phyloP scores from a whole-genome alignment of 2,888 invertebrate species.

The Augiades crinisus region DNA sequence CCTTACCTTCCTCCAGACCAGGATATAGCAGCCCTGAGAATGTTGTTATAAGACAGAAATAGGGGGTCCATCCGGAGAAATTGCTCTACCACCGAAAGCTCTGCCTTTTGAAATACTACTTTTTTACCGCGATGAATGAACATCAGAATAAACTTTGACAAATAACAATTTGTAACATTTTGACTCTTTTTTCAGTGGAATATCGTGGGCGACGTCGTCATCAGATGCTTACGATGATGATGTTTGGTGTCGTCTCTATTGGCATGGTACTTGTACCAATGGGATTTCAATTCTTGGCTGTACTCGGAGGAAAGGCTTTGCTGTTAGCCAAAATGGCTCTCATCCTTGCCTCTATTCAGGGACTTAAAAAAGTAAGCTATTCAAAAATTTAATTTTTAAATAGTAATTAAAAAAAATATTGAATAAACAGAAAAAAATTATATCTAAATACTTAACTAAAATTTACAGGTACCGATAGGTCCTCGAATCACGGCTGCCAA shows the following conservation, averaged over 20 bases:
- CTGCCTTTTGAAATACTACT: too few species aligned
- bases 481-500: slow-evolving; percentile 92
- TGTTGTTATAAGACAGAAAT: too few species aligned
- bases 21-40: too few species aligned
- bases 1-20: too few species aligned
- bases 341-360: slow-evolving; percentile 89
- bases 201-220: slow-evolving; percentile 83
- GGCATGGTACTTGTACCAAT: slow-evolving; percentile 89
- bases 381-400: neutral
- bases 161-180: too few species aligned
- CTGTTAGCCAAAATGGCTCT: slow-evolving; percentile 91
- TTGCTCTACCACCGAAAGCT: too few species aligned
- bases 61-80: too few species aligned
- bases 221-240: slow-evolving; percentile 88
- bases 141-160: too few species aligned
- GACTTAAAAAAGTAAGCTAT: slow-evolving; percentile 84
- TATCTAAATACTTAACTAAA: too few species aligned
- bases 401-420: too few species aligned
- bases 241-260: slow-evolving; percentile 89
- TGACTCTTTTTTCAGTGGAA: slow-evolving; percentile 56
- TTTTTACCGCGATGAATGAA: too few species aligned
- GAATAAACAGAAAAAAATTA: too few species aligned
- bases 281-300: slow-evolving; percentile 92
- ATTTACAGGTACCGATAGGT: slow-evolving; percentile 84
- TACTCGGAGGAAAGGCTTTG: slow-evolving; percentile 90